Conservation (phyloP, 2,113 vertebrate species). For the Mesembrinibis cayennensis region DNA sequence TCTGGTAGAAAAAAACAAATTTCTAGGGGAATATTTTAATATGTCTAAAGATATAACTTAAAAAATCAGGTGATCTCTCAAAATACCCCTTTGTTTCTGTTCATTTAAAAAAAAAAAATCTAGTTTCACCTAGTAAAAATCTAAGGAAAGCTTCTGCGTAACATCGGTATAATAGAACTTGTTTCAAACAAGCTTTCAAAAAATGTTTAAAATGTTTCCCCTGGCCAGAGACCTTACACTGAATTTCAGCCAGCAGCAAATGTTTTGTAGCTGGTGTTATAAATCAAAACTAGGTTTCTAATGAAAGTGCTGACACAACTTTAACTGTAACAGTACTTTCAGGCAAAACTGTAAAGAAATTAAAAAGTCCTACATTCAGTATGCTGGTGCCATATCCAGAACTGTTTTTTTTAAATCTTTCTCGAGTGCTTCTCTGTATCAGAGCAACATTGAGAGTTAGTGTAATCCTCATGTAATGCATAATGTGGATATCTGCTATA, state of each 20-base stretch:
- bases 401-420: not conserved
- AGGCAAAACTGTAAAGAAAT: constrained; percentile 57
- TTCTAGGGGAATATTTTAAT: not conserved
- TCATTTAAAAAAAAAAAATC: not conserved
- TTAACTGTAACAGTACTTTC: constrained; percentile 62
- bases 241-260: constrained; percentile 69
- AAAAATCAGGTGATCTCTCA: not conserved
- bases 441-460: not conserved
- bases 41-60: not conserved
- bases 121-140: not conserved
- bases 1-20: not conserved
- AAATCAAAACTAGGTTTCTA: constrained; percentile 73
- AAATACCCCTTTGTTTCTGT: not conserved
- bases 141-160: not conserved
- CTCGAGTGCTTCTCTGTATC: not conserved
- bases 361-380: not conserved
- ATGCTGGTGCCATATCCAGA: not conserved
- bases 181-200: constrained; percentile 4
- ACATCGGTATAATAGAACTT: not conserved
- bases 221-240: constrained; percentile 47
- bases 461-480: not conserved
- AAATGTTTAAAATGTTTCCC: constrained; percentile 39
- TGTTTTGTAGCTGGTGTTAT: constrained; percentile 58
- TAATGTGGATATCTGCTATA: not conserved
- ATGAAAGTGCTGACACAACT: constrained; percentile 71